Base-by-base conservation (phyloP, 2,888 invertebrate species). In the Rhyacophila evoluta region DNA sequence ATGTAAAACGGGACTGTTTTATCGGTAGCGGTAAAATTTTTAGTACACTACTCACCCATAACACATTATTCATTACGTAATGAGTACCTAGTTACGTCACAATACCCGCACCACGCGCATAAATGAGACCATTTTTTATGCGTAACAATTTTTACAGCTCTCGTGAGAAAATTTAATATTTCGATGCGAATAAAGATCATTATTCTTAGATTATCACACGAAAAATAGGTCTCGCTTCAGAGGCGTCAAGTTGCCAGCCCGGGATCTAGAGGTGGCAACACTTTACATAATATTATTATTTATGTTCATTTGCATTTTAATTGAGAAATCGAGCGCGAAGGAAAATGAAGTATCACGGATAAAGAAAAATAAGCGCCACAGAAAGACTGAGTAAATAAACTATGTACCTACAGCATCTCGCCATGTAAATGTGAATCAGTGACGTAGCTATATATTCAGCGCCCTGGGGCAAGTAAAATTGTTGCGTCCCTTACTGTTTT, bases 81-180 rank as follows among this genome's bases (percentile, higher is more conserved):
- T 75, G 69, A 69, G 38, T 19, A 33, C 68, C 6, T 33, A 10
- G 28, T 80, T 81, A 74, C 81, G 77, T 77, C 78, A 81, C 78
- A 78, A 73, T 78, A 70, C 68, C 25, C n/a, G 39, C 11, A n/a
- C 28, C 19, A 72, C 25, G 74, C 19, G 77, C 19, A 69, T 68
- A 79, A 79, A 77, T 33, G 75, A 79, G 79, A 73, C 75, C 78
- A 75, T 74, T 81, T 81, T 81, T 81, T 81, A 77, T 78, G 74
- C 75, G 79, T 78, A 77, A 81, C 79, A 72, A 72, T 75, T 39
- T 81, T 77, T 74, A 68, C 69, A 38, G 36, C 74, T 74, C 41
- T 69, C 81, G 79, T 79, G 79, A 72, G 79, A 79, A 79, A 79
- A 70, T 81, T 74, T 67, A 38, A 77, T 55, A 75, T 76, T 79